A percentile compares a stretch with the other conserved stretches of the same genome.
Evolutionary conservation across 2,797 vertebrate species (phyloP).

Genomic region (Platyrinchus mystaceus): DNA sequence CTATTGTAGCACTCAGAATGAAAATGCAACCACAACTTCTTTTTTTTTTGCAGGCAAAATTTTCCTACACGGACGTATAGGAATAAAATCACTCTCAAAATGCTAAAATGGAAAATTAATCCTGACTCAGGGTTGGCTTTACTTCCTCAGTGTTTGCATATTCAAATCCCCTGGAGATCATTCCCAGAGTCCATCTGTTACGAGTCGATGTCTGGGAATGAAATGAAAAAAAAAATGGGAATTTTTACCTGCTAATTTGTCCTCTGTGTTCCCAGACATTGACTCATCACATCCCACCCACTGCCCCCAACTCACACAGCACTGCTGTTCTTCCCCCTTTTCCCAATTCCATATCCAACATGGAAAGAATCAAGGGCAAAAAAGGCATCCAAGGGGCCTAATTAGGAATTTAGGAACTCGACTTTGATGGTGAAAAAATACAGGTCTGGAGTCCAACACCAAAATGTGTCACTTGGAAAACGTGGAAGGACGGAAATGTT

Average conservation of each 20-base stretch:
- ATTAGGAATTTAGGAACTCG: slow-evolving; percentile 33
- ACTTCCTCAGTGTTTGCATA: not conserved
- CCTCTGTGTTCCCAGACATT: slow-evolving; percentile 67
- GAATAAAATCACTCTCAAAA: not conserved
- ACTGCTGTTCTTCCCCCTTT: slow-evolving; percentile 34
- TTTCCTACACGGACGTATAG: not conserved
- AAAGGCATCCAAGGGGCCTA: not conserved
- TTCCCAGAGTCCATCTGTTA: slow-evolving; percentile 26
- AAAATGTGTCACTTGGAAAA: slow-evolving; percentile 44
- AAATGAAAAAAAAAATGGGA: not conserved
- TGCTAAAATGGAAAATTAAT: not conserved
- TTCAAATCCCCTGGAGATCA: not conserved
- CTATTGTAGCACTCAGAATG: not conserved
- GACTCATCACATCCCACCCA: slow-evolving; percentile 65
- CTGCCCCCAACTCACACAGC: not conserved
- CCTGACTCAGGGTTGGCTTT: not conserved
- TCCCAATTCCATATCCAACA: slow-evolving; percentile 3
- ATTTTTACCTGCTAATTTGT: slow-evolving; percentile 52
- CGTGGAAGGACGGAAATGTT: slow-evolving; percentile 35
- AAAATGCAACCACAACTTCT: not conserved
- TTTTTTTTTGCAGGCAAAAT: not conserved
- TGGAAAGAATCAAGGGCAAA: not conserved
- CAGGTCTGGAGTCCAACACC: not conserved
- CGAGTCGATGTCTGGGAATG: slow-evolving; percentile 67
- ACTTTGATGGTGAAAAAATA: not conserved